Conservation (phyloP, 2,888 invertebrate species). For the Eupithecia exiguata region DNA sequence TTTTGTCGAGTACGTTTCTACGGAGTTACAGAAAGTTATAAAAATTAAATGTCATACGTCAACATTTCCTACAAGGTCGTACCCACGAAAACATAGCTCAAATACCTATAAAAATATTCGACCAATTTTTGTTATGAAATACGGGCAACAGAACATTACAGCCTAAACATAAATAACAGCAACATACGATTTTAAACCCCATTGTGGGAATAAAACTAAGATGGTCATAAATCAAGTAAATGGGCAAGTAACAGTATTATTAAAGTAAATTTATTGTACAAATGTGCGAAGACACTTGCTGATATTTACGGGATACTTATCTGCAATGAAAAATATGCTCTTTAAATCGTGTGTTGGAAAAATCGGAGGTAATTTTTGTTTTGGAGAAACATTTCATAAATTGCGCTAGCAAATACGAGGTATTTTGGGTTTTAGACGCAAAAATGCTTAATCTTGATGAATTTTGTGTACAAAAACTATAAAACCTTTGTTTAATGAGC, state of each 20-base stretch:
- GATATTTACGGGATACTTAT: slow-evolving; percentile 48
- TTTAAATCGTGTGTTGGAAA: slow-evolving; percentile 34
- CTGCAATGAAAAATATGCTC: slow-evolving; percentile 42
- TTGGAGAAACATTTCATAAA: slow-evolving; percentile 5
- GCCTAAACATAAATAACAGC: slow-evolving; percentile 14
- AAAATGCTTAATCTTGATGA: too few relatives aligned
- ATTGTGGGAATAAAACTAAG: slow-evolving; percentile 42
- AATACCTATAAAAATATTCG: neutral
- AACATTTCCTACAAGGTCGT: too few relatives aligned
- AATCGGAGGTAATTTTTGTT: slow-evolving; percentile 33
- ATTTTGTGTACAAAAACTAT: too few relatives aligned
- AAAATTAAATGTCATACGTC: too few relatives aligned
- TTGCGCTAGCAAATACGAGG: neutral
- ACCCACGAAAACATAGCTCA: neutral
- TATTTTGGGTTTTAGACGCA: neutral
- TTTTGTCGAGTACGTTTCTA: too few relatives aligned
- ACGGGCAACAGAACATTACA: neutral
- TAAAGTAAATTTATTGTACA: slow-evolving; percentile 46
- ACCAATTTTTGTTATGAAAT: neutral
- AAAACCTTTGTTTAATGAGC: too few relatives aligned
- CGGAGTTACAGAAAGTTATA: too few relatives aligned
- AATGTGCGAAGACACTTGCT: slow-evolving; percentile 46
- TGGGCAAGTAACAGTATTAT: slow-evolving; percentile 46
- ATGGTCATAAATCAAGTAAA: slow-evolving; percentile 42
- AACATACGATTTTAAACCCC: slow-evolving; percentile 40